Base-by-base conservation (phyloP, 2,797 vertebrate species). In the Xerus rutilus region DNA sequence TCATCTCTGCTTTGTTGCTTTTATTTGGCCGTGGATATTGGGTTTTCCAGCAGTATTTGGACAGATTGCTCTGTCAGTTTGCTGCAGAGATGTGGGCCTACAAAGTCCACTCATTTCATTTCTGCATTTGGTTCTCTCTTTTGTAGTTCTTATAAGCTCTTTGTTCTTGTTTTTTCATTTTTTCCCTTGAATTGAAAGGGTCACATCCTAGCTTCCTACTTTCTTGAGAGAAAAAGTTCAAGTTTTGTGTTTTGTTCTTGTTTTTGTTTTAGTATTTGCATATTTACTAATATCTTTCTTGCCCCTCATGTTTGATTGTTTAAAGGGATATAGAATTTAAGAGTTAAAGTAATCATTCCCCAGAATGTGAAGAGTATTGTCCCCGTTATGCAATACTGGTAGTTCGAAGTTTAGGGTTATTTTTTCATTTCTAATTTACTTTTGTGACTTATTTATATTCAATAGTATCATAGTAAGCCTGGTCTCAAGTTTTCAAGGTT, bases 401-500 rank as follows among this genome's bases (percentile, higher is more conserved):
- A 76, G 25, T 30, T 47, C 10, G 1, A 43, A 83, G 5, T 39
- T 30, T 79, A 57, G 49, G 35, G 15, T 67, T 83, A 73, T 62
- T 93, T 57, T 72, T 90, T 65, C 39, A 83, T 85, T 82, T 52
- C 57, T 25, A 39, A 54, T 70, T 25, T 14, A 93, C 8, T 49
- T 82, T 83, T 72, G n/a, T 45, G 8, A 77, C 9, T 76, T 49
- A 23, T 70, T 91, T 77, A 32, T 81, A 11, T 52, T 74, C 73
- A 30, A 21, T 76, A 76, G 35, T 85, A 76, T 88, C 45, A 74
- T 15, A 83, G 35, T 49, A 49, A 49, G 15, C 5, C 39, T 35
- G 69, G 9, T 59, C 93, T 95, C 32, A 82, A 49, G 30, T 95
- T 93, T 77, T 86, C 69, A 57, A 57, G 14, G 4, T 92, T 77